Evolutionary conservation across 2,113 vertebrate species (phyloP), one percentile per base, ranked within the genome.

Genomic region (Nettapus auritus): DNA sequence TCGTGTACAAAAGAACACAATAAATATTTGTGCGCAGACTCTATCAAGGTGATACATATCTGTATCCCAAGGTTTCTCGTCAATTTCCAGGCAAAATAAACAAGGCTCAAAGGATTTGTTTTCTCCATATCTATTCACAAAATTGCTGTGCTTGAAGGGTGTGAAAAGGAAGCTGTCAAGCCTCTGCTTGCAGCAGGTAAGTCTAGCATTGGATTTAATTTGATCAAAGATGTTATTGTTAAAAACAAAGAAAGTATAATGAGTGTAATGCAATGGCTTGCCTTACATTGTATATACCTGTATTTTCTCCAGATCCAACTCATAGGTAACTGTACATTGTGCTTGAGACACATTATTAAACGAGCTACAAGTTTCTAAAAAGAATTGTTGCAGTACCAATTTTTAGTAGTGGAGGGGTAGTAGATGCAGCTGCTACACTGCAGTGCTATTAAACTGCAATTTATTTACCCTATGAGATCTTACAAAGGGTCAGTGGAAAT

Each of bases 81-180:
- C 74, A 90, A 59, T 87, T 86, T 46, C 62, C 22, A 44, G 59
- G 71, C 40, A 93, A 90, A 96, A 71, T 70, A 89, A 92, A 86
- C 48, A 81, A 80, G 66, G 28, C 40, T 80, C 33, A 33, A 44
- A 56, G 52, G 74, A 86, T 88, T 85, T 88, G 8, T 34, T 31
- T 73, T 67, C 8, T 1, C 48, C 34, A n/a, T 38, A 84, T 28
- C 66, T 59, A 48, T 90, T 93, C 83, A n/a, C 70, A 94, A 76
- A 94, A 88, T 44, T 81, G 18, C 66, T 70, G 29, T 59, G 59
- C 36, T 86, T 69, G 40, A 86, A 26, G 6, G 5, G 11, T 31
- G 19, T 68, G 34, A 83, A 84, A 25, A 78, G 40, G 56, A 81
- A 90, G 44, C 15, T 87, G 83, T 44, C 50, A 76, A 87, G 28